Evolutionary conservation across 92 coral and sea anemone species (phyloP).

Genomic region (Blastomussa wellsi): DNA sequence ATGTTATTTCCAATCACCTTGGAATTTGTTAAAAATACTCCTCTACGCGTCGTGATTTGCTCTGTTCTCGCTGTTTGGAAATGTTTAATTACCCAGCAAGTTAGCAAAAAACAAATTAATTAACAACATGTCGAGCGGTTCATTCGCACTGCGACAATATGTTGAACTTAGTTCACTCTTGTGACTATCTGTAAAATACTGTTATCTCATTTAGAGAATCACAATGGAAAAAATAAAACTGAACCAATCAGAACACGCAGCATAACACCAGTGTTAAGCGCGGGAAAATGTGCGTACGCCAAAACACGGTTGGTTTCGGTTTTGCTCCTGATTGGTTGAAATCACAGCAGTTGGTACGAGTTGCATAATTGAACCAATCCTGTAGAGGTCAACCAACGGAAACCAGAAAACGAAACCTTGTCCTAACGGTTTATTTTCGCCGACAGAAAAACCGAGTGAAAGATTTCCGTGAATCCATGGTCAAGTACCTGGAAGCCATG

Average conservation of each 20-base stretch:
- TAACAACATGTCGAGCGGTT: too few relatives aligned
- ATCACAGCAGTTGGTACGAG: background rate
- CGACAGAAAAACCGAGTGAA: slow-evolving; percentile 82
- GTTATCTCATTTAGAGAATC: background rate
- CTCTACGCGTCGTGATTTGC: too few relatives aligned
- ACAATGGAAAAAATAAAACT: background rate
- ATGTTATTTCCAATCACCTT: too few relatives aligned
- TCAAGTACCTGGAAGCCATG: slow-evolving; percentile 90
- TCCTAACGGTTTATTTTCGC: background rate
- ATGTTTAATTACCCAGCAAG: too few relatives aligned
- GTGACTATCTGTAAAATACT: background rate
- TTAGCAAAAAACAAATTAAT: too few relatives aligned
- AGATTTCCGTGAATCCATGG: slow-evolving; percentile 92
- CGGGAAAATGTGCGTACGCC: background rate
- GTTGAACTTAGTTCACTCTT: too few relatives aligned
- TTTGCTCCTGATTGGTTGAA: background rate
- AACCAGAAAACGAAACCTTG: background rate
- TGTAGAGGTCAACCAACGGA: background rate
- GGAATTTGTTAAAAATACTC: too few relatives aligned
- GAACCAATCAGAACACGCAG: background rate
- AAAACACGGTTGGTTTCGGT: background rate
- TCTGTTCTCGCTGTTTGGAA: too few relatives aligned
- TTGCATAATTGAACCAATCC: background rate
- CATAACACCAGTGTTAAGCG: background rate
- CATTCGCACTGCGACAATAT: too few relatives aligned